These are phyloP conservation scores for Euspilapteryx auroguttella DNA, from an alignment of 2,888 invertebrate genomes.

Conservation along the genomic window DNA sequence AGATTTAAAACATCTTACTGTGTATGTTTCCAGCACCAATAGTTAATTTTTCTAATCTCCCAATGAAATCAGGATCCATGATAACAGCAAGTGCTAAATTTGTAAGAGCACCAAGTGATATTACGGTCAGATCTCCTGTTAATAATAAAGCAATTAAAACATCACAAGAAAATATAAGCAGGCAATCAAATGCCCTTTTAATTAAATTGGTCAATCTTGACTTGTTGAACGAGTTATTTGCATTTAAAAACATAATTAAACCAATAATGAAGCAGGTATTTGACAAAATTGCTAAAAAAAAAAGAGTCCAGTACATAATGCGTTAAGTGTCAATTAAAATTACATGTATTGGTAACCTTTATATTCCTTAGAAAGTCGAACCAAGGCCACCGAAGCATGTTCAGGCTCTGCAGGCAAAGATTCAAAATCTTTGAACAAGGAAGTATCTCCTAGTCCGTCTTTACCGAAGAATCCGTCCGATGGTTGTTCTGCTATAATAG, in stretches of 20 bases:
- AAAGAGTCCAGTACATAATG: no score
- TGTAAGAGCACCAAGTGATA: conserved; percentile 70
- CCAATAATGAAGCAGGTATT: no score
- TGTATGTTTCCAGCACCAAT: conserved; percentile 73
- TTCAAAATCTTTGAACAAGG: conserved; percentile 27
- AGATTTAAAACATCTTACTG: no score
- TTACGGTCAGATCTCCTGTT: conserved; percentile 48
- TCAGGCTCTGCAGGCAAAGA: conserved; percentile 43
- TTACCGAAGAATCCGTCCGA: conserved; percentile 53
- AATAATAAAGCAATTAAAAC: no score
- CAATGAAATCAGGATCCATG: conserved; percentile 60
- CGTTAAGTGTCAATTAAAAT: no score
- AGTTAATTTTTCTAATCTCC: conserved; percentile 61
- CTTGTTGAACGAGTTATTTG: no score
- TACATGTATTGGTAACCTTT: neutral
- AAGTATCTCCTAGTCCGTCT: conserved; percentile 73
- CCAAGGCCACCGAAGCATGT: conserved; percentile 63
- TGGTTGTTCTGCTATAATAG: conserved; percentile 33
- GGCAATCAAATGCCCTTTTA: no score
- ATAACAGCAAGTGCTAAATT: conserved; percentile 70
- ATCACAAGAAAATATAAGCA: no score
- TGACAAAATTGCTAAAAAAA: no score
- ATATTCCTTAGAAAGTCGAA: conserved; percentile 52
- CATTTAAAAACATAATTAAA: no score
- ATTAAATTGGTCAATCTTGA: no score